Percentiles rank a stretch among this genome's conserved stretches.
Evolutionary conservation across 2,888 invertebrate species (phyloP).

Genomic region (Pyrochroa serraticornis): DNA sequence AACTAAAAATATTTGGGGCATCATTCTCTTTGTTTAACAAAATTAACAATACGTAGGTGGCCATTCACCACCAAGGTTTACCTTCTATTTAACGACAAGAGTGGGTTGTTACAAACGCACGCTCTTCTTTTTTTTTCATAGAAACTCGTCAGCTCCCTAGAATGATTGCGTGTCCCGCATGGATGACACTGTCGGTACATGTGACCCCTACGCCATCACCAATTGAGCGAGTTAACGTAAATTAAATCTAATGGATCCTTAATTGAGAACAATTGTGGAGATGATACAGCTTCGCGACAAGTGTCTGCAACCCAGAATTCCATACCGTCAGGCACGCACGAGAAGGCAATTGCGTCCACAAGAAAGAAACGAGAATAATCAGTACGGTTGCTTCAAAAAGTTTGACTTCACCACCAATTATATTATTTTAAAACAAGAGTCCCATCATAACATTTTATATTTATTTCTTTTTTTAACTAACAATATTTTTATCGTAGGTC

Average conservation of each 20-base stretch:
- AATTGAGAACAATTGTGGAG: constrained; percentile 57
- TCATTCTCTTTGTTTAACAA: too few relatives aligned
- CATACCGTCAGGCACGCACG: not conserved
- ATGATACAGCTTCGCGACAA: constrained; percentile 54
- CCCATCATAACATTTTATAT: too few relatives aligned
- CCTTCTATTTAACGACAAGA: not conserved
- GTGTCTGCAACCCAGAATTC: constrained; percentile 42
- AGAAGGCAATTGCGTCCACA: too few relatives aligned
- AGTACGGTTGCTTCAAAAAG: too few relatives aligned
- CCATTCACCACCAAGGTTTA: not conserved
- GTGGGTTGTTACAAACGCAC: not conserved
- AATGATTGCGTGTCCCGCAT: constrained; percentile 56
- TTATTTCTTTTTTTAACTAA: too few relatives aligned
- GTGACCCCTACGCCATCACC: constrained; percentile 57
- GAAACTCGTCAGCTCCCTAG: constrained; percentile 9
- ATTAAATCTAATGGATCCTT: constrained; percentile 58
- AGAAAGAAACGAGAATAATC: not conserved
- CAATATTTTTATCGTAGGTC: too few relatives aligned
- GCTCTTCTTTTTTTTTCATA: constrained; percentile 22
- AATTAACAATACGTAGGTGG: too few relatives aligned
- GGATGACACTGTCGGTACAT: constrained; percentile 49
- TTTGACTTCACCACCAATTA: not conserved
- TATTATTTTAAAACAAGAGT: too few relatives aligned
- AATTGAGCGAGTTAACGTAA: constrained; percentile 60
- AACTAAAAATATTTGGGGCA: too few relatives aligned